Percentiles rank a stretch among this genome's conserved stretches.
phyloP scores from a whole-genome alignment of 2,888 invertebrate genomes.

The Tineola bisselliella region DNA sequence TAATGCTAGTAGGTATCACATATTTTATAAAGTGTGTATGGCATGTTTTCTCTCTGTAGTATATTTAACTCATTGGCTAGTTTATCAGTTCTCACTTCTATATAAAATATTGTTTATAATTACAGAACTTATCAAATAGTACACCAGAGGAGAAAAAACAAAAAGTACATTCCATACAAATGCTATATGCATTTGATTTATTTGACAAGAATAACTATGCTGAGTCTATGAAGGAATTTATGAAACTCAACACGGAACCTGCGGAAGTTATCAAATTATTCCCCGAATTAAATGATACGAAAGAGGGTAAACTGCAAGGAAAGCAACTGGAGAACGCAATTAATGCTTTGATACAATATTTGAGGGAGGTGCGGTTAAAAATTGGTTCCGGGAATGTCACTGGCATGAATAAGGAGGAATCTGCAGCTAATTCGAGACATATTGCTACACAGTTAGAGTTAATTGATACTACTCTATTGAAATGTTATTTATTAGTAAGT shows the following conservation, averaged over 20 bases:
- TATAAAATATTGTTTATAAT: conserved; percentile 18
- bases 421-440: conserved; percentile 32
- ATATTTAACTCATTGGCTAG: too few relatives aligned
- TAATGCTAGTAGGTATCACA: too few relatives aligned
- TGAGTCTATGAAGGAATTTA: conserved; percentile 92
- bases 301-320: conserved; percentile 71
- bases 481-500: conserved; percentile 91
- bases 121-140: conserved; percentile 84
- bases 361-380: conserved; percentile 78
- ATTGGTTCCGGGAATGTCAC: not conserved
- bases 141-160: conserved; percentile 81
- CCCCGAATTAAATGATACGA: conserved; percentile 76
- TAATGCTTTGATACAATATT: conserved; percentile 87
- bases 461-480: conserved; percentile 95
- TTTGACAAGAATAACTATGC: conserved; percentile 90
- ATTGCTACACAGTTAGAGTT: conserved; percentile 75
- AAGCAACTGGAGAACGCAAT: conserved; percentile 89
- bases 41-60: too few relatives aligned
- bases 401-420: not conserved
- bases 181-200: conserved; percentile 88
- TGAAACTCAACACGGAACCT: conserved; percentile 90
- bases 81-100: too few relatives aligned
- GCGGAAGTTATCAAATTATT: conserved; percentile 95
- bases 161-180: conserved; percentile 88
- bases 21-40: too few relatives aligned